These are phyloP conservation scores for Benthosema pterotum DNA, from an alignment of 2,797 vertebrate species.

Conservation along the genomic window DNA sequence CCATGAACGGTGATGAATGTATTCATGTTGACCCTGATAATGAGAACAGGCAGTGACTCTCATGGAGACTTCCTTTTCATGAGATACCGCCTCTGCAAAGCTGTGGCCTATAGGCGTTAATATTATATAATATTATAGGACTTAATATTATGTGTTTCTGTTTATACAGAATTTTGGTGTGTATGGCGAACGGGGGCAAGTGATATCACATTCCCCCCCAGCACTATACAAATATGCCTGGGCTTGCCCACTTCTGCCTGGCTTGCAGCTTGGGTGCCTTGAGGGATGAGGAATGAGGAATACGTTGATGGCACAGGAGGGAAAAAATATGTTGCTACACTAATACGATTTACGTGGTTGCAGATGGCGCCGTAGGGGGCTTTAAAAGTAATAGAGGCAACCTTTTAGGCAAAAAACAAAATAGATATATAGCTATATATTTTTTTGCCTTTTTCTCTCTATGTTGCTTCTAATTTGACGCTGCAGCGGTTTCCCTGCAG, in stretches of 20 bases:
- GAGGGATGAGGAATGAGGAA: constrained; percentile 23
- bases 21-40: constrained; percentile 7
- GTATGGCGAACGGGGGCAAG: constrained; percentile 9
- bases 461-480: too few species aligned
- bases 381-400: too few species aligned
- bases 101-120: constrained; percentile 18
- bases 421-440: too few species aligned
- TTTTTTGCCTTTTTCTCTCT: too few species aligned
- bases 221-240: constrained; percentile 21
- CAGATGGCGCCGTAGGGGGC: background rate
- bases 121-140: too few species aligned
- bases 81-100: constrained; percentile 19
- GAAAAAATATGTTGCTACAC: constrained; percentile 1
- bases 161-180: background rate
- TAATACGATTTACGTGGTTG: background rate
- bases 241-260: constrained; percentile 23
- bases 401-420: too few species aligned
- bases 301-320: constrained; percentile 15
- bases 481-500: too few species aligned
- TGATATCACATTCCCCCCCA: constrained; percentile 28
- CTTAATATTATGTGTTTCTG: constrained; percentile 16
- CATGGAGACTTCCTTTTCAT: constrained; percentile 24
- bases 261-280: constrained; percentile 14
- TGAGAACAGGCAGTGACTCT: constrained; percentile 16
- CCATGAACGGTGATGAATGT: background rate